Percentiles rank a stretch among this genome's conserved stretches.
These are phyloP conservation scores for Sus cebifrons DNA, from an alignment of 2,797 vertebrate genomes.

Conservation along the genomic window DNA sequence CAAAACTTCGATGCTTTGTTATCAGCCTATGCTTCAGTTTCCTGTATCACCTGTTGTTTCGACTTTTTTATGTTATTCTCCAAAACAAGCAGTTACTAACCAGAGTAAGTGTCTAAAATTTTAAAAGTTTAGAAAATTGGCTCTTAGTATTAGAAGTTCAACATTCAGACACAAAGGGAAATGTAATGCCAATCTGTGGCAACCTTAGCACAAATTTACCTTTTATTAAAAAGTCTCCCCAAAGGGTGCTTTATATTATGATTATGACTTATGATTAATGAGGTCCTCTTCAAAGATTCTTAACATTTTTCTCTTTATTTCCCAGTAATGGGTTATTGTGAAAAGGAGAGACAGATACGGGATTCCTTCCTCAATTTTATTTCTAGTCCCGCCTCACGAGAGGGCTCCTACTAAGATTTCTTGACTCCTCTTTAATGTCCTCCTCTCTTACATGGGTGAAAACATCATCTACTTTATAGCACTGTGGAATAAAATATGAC, in stretches of 20 bases:
- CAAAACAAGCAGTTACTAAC: not conserved
- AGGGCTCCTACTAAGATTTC: not conserved
- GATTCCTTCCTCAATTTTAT: not conserved
- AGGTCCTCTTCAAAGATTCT: not conserved
- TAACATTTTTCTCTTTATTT: not conserved
- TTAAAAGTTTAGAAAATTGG: not conserved
- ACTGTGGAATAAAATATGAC: not conserved
- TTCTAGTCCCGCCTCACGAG: not conserved
- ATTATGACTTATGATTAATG: not conserved
- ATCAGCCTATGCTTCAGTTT: not conserved
- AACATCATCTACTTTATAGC: not conserved
- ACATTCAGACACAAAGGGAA: not conserved
- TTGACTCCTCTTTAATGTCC: not conserved
- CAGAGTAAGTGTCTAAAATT: not conserved
- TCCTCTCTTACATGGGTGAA: not conserved
- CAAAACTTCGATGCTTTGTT: conserved; percentile 31
- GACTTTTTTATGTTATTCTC: not conserved
- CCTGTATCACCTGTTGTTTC: not conserved
- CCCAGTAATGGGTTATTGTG: not conserved
- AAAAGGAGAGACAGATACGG: not conserved
- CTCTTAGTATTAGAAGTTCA: conserved; percentile 13
- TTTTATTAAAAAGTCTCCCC: not conserved
- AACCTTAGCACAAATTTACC: not conserved
- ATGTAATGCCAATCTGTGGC: not conserved
- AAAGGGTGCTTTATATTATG: not conserved